Base-by-base conservation (phyloP, 2,888 invertebrate species). In the Dasypolia templi region DNA sequence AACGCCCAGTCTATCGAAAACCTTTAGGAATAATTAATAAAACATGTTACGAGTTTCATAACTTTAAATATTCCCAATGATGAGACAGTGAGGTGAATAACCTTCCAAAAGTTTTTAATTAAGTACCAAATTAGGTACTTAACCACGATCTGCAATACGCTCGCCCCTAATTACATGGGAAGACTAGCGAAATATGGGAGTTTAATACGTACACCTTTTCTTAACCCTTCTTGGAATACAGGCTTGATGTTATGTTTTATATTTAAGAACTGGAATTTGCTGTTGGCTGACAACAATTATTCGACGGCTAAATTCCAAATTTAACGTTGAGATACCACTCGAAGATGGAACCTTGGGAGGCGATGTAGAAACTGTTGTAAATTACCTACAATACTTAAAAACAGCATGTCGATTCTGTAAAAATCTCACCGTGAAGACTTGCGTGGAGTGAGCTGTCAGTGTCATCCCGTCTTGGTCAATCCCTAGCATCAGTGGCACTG, bases 21-120 rank as follows among this genome's bases (percentile, higher is more conserved):
- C 75, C 59, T 61, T 81, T 51, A 65, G 56, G 44, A 75, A 65
- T 71, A 81, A 80, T 84, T 71, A 53, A 46, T 71, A 32, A 56
- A 46, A 56, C 44, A 56, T 17, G 14, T 67, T 51, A 83, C n/a
- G 17, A 44, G 32, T 44, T 44, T 39, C 6, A 53, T 29, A 2
- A 42, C 32, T 42, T 29, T n/a, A 78, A 70, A 67, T 67, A 74
- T 70, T 56, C 46, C 51, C 42, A 72, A 82, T 58, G 26, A 68
- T 42, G 49, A 66, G 26, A 44, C 19, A 29, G 19, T 26, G 3
- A 35, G 26, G 22, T 39, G 17, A 44, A 39, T 14, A 32, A 71
- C 59, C 51, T 61, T 26, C 12, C 46, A 61, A 59, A 59, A 53
- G 11, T 58, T 55, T 39, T 74, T 4, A 39, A 46, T 22, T 69